These are phyloP conservation scores for Conus ventricosus DNA, from an alignment of 1,140 invertebrate species.

Conservation along the genomic window DNA sequence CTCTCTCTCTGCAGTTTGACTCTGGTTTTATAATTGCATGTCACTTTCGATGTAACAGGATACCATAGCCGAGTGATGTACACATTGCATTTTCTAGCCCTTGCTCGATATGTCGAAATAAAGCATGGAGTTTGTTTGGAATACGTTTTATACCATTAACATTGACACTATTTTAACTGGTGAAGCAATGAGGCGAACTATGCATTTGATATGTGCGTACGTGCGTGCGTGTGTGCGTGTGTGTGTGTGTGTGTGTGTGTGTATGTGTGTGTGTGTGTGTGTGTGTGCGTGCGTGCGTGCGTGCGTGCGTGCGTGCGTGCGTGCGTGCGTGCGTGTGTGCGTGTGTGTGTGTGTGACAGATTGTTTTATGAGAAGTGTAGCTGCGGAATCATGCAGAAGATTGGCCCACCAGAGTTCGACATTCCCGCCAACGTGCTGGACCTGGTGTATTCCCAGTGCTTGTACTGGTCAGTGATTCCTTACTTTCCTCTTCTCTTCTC, in stretches of 20 bases:
- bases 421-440: conserved; percentile 21
- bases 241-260: background rate
- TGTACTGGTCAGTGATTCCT: conserved; percentile 4
- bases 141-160: too few species aligned
- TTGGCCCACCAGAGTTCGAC: conserved; percentile 21
- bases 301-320: background rate
- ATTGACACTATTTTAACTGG: too few species aligned
- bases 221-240: background rate
- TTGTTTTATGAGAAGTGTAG: conserved; percentile 14
- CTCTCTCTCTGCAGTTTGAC: too few species aligned
- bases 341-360: background rate
- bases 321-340: background rate
- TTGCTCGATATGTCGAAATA: too few species aligned
- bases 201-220: too few species aligned
- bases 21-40: too few species aligned
- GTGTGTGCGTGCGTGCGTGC: background rate
- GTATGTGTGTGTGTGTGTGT: conserved; percentile 6
- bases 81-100: too few species aligned
- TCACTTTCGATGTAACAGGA: too few species aligned
- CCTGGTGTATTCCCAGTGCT: conserved; percentile 19
- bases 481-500: background rate
- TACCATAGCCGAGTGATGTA: too few species aligned
- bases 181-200: too few species aligned
- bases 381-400: conserved; percentile 16
- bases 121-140: too few species aligned